These are phyloP conservation scores for Hydroisotoma schaefferi DNA, from an alignment of 2,888 invertebrate species.

Conservation along the genomic window DNA sequence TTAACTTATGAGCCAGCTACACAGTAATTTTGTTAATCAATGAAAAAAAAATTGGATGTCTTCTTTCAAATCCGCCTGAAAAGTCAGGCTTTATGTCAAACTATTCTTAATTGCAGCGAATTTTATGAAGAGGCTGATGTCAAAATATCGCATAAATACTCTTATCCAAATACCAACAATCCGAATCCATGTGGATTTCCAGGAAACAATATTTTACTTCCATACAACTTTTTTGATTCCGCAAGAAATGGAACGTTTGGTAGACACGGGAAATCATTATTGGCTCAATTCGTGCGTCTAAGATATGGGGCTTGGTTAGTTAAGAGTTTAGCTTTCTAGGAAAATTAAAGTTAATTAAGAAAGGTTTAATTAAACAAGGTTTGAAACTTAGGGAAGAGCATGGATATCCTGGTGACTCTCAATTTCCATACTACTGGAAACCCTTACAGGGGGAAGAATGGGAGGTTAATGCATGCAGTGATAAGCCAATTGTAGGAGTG, in stretches of 20 bases:
- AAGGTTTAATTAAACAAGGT: not conserved
- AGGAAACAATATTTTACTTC: constrained; percentile 39
- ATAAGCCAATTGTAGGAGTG: constrained; percentile 26
- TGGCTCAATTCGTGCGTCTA: constrained; percentile 33
- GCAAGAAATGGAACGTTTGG: constrained; percentile 28
- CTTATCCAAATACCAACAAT: constrained; percentile 30
- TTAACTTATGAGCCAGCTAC: constrained; percentile 14
- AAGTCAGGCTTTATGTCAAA: not conserved
- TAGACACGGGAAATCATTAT: constrained; percentile 31
- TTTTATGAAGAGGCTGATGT: constrained; percentile 29
- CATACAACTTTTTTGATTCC: constrained; percentile 31
- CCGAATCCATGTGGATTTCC: constrained; percentile 41
- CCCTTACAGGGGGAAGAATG: constrained; percentile 15
- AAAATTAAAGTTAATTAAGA: too few relatives aligned
- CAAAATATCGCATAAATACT: constrained; percentile 21
- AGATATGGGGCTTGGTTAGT: constrained; percentile 38
- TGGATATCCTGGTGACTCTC: constrained; percentile 22
- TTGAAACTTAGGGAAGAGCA: constrained; percentile 29
- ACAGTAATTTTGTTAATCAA: constrained; percentile 1
- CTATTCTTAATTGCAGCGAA: constrained; percentile 22
- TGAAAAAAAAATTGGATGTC: not conserved
- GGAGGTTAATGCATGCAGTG: constrained; percentile 39
- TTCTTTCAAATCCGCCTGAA: not conserved
- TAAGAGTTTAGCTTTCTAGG: not conserved
- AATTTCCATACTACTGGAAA: constrained; percentile 39